Evolutionary conservation across 1,140 invertebrate species (phyloP).

Genomic region (Eulimnadia texana): DNA sequence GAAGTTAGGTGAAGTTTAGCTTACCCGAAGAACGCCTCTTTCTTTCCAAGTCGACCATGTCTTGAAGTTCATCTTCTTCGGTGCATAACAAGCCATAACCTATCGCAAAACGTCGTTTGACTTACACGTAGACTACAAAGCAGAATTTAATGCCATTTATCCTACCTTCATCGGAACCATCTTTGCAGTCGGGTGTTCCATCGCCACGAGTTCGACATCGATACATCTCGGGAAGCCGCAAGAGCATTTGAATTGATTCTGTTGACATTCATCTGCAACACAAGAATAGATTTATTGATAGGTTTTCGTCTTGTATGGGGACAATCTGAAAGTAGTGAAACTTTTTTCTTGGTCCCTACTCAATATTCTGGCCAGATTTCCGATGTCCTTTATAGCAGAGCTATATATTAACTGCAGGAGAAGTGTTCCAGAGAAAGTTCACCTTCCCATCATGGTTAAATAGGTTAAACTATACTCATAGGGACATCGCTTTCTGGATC

Average conservation of each 20-base stretch:
- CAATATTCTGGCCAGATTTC: too few species aligned
- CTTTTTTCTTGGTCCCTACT: too few species aligned
- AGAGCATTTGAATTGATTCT: conserved; percentile 1
- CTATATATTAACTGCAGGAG: too few species aligned
- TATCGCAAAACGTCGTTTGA: background rate
- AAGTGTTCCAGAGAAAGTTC: too few species aligned
- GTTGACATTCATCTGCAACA: background rate
- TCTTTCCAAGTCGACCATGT: background rate
- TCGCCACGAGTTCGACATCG: conserved; percentile 19
- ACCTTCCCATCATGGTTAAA: too few species aligned
- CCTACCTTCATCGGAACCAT: conserved; percentile 26
- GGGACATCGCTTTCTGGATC: background rate
- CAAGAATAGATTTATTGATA: background rate
- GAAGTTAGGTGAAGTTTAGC: background rate
- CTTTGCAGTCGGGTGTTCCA: conserved; percentile 23
- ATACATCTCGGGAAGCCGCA: conserved; percentile 21
- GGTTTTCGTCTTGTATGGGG: too few species aligned
- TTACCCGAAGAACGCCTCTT: background rate
- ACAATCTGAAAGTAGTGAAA: background rate
- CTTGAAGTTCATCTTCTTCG: background rate
- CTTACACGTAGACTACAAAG: background rate
- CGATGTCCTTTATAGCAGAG: too few species aligned
- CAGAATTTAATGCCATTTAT: background rate
- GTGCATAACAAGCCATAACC: background rate
- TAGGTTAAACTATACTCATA: background rate